These are phyloP conservation scores for Spea multiplicata DNA, from an alignment of 2,113 vertebrate genomes.

Conservation along the genomic window DNA sequence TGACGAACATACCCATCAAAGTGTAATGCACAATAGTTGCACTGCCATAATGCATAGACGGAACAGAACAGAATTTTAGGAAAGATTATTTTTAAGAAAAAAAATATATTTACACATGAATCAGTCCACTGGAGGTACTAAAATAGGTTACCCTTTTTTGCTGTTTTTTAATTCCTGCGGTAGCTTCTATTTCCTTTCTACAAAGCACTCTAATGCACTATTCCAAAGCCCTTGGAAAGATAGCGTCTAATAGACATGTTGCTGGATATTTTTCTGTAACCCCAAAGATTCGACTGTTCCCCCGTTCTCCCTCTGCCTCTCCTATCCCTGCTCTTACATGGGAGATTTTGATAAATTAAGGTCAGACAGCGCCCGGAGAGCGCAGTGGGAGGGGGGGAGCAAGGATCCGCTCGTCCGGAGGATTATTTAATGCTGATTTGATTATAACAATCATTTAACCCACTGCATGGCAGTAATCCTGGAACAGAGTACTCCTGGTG, in stretches of 20 bases:
- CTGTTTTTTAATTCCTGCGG: no score
- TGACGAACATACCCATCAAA: no score
- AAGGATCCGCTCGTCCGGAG: background rate
- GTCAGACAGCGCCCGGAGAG: conserved; percentile 29
- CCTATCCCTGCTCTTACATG: background rate
- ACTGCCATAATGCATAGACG: no score
- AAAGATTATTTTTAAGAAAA: no score
- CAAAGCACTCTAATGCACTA: no score
- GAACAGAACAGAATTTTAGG: no score
- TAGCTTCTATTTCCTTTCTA: no score
- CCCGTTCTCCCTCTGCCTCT: background rate
- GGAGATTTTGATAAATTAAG: conserved; percentile 33
- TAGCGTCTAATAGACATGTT: background rate
- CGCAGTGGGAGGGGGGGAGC: background rate
- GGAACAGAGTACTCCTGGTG: background rate
- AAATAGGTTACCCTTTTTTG: no score
- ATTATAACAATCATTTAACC: conserved; percentile 33
- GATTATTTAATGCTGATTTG: conserved; percentile 43
- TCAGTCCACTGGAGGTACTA: no score
- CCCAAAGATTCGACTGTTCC: background rate
- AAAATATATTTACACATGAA: no score
- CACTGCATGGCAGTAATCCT: conserved; percentile 7
- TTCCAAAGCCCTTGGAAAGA: no score
- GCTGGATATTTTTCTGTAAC: background rate
- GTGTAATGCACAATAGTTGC: no score